Conservation (phyloP, 2,888 invertebrate species). For the Tillus elongatus region DNA sequence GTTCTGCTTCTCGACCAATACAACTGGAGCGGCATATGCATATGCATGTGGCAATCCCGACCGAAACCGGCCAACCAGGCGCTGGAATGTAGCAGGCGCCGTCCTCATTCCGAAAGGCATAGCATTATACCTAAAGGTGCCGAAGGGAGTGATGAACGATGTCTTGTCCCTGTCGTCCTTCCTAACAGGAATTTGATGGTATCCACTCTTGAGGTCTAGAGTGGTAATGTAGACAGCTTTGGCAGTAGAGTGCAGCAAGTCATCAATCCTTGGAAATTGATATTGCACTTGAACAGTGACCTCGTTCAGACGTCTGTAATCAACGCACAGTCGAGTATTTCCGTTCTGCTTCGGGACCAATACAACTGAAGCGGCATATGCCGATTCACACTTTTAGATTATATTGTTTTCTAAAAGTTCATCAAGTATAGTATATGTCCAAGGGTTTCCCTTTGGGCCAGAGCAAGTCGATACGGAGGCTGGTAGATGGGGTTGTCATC, state of each 20-base stretch:
- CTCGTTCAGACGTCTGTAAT: no score
- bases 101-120: conserved; percentile 17
- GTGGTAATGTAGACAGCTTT: no score
- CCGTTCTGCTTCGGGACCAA: conserved; percentile 12
- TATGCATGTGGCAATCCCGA: conserved; percentile 8
- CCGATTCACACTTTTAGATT: no score
- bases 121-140: conserved; percentile 14
- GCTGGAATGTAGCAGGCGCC: conserved; percentile 15
- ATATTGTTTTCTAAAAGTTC: no score
- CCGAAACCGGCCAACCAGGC: conserved; percentile 16
- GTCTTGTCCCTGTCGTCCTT: conserved; percentile 31
- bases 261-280: no score
- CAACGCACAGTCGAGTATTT: no score
- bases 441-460: no score
- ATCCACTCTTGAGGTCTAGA: no score
- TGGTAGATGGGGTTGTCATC: conserved; percentile 8
- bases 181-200: no score
- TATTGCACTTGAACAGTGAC: no score
- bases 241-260: no score
- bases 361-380: conserved; percentile 14
- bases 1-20: conserved; percentile 12
- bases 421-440: no score
- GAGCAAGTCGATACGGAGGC: conserved; percentile 10
- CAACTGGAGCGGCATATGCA: conserved; percentile 12
- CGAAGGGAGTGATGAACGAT: conserved; percentile 18